A percentile compares a stretch with the other conserved stretches of the same genome.
Evolutionary conservation across 2,888 invertebrate genomes (phyloP).

Genomic region (Pterostichus niger): DNA sequence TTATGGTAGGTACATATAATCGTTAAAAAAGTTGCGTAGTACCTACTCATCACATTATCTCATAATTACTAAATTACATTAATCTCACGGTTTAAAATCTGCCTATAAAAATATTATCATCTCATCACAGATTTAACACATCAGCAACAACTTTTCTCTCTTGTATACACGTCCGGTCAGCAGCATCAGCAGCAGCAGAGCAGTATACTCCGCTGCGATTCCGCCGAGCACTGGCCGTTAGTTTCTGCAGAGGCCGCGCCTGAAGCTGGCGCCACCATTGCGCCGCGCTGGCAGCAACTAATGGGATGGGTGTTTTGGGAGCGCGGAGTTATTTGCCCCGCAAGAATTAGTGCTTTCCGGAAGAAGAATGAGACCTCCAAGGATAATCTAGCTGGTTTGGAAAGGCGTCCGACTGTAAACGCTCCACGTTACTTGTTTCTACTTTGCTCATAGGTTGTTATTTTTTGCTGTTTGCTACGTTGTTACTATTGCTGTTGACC

Average conservation of each 20-base stretch:
- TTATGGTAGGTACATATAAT: background rate
- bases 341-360: conserved; percentile 70
- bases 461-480: conserved; percentile 26
- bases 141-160: conserved; percentile 16
- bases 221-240: background rate
- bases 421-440: conserved; percentile 27
- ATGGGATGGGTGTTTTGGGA: conserved; percentile 71
- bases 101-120: conserved; percentile 3
- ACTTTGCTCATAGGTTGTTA: conserved; percentile 52
- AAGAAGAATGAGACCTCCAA: conserved; percentile 69
- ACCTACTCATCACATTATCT: background rate
- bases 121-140: conserved; percentile 7
- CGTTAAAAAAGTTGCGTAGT: background rate
- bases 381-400: conserved; percentile 66
- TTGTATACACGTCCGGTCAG: conserved; percentile 12
- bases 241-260: background rate
- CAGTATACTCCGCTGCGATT: background rate
- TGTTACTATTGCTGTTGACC: conserved; percentile 38
- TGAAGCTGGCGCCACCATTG: background rate
- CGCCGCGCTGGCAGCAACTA: conserved; percentile 69
- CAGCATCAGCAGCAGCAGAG: background rate
- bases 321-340: conserved; percentile 70
- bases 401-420: conserved; percentile 52
- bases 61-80: conserved; percentile 10
- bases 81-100: background rate